Evolutionary conservation across 2,797 vertebrate genomes (phyloP), one percentile per base, ranked within the genome.

Genomic region (Oryzias sinensis): DNA sequence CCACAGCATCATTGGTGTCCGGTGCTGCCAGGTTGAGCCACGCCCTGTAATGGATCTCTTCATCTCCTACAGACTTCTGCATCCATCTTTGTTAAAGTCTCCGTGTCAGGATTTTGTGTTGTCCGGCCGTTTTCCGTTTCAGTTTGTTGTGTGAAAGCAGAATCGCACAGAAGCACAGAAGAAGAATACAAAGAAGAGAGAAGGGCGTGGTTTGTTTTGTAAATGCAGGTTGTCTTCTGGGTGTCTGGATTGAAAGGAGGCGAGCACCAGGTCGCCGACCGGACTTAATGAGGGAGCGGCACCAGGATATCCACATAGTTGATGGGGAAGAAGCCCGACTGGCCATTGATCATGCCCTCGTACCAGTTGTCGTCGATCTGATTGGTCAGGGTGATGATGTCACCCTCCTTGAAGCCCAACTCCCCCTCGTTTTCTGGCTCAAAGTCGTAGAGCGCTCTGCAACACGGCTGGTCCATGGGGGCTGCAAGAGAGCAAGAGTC

Each of bases 361-460:
- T 95, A 98, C 96, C 97, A 98, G 93, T 98, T 98, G 75, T 98
- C 95, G 33, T 98, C 96, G 24, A 98, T 96, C 81, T 95, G 96
- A 88, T 94, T 97, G 85, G 96, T 98, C 81, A 98, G 84, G 64
- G 94, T 96, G 83, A 98, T 97, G 92, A 98, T 65, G 90, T 97
- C 93, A 2, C 95, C 95, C 91, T 97, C 95, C 80, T 97, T 98
- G 85, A 98, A 98, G 72, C 95, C 95, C 67, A 98, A 93, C 86
- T 98, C 96, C 1, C 95, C 96, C 81, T 94, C 91, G 20, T 96
- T 98, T 91, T 98, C 95, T 0, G 97, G 94, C 70, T 97, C 95
- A 59, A 97, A 98, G 88, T 97, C 90, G 72, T 96, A 98, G 53
- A 98, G 90, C 20, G 93, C 94, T 75, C 95, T 94, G 78, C 96